A percentile compares a stretch with the other conserved stretches of the same genome.
phyloP scores from a whole-genome alignment of 2,113 vertebrate genomes.

The Sterna hirundo region DNA sequence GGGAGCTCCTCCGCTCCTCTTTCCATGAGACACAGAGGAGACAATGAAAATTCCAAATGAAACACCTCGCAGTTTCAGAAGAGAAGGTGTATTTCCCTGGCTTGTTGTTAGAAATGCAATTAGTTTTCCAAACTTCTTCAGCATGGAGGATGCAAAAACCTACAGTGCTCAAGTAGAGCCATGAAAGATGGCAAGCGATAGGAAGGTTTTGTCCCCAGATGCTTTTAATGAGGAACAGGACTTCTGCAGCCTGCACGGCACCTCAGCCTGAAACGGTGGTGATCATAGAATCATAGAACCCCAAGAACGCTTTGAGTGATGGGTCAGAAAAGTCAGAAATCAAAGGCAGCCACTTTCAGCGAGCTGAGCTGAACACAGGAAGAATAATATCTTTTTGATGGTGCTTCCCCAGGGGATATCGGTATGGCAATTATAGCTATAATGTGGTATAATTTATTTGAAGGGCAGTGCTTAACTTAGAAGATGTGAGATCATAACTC shows the following conservation, averaged over 20 bases:
- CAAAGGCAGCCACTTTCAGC: background rate
- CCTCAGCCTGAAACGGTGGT: background rate
- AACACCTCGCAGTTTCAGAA: background rate
- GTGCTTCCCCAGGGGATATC: background rate
- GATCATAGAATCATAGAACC: background rate
- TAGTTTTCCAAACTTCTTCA: background rate
- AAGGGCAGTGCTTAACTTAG: background rate
- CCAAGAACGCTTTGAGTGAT: background rate
- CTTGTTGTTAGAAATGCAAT: background rate
- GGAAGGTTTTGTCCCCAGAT: background rate
- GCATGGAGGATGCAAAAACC: background rate
- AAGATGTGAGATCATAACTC: background rate
- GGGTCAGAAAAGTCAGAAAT: background rate
- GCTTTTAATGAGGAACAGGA: background rate
- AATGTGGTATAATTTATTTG: background rate
- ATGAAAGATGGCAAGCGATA: background rate
- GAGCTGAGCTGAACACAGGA: background rate
- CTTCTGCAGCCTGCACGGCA: background rate
- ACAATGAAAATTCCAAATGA: background rate
- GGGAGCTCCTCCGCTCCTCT: background rate
- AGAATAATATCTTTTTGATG: background rate
- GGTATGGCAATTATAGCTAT: background rate
- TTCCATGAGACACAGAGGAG: background rate
- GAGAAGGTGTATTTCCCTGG: background rate
- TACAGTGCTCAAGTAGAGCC: background rate